Conservation (phyloP, 2,888 invertebrate species). For the Hyppa rectilinea region DNA sequence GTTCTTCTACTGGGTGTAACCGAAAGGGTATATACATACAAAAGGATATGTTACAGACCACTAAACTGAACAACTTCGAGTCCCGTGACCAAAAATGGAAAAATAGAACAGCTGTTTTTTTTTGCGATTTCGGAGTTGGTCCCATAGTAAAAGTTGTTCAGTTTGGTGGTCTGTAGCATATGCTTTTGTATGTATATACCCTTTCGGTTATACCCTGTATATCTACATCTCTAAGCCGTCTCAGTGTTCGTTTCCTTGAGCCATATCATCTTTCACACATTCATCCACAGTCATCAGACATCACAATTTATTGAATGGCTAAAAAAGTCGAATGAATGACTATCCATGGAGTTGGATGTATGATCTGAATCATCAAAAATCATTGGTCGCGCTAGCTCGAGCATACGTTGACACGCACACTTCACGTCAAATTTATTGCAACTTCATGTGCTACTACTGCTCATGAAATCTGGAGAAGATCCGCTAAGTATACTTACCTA, state of each 20-base stretch:
- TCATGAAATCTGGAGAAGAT: constrained; percentile 26
- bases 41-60: no score
- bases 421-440: constrained; percentile 18
- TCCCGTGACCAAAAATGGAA: no score
- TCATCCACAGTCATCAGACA: background rate
- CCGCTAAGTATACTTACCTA: background rate
- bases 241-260: background rate
- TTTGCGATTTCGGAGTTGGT: no score
- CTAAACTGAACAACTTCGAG: no score
- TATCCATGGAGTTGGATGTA: background rate
- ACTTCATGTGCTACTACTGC: constrained; percentile 1
- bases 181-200: no score
- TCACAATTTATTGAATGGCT: background rate
- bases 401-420: constrained; percentile 30
- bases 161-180: no score
- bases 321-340: constrained; percentile 4
- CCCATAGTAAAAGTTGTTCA: no score
- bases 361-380: constrained; percentile 23
- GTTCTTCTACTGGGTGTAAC: no score
- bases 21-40: no score
- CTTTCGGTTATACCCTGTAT: no score
- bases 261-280: background rate
- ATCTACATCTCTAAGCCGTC: background rate
- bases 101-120: no score
- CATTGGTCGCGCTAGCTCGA: constrained; percentile 34